Conservation (phyloP, 2,888 invertebrate genomes). For the Trichacis sp. region DNA sequence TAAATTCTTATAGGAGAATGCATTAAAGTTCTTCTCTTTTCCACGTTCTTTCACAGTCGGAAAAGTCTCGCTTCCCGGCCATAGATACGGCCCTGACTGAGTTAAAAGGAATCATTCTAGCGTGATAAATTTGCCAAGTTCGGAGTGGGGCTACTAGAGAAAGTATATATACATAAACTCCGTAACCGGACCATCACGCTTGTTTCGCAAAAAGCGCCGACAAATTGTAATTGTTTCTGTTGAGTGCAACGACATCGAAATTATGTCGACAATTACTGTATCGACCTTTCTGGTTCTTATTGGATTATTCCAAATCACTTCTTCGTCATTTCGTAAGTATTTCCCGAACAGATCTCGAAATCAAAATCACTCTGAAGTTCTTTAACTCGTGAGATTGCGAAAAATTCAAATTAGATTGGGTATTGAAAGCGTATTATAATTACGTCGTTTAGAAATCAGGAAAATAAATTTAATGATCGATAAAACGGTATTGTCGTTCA, state of each 20-base stretch:
- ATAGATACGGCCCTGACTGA: conserved; percentile 63
- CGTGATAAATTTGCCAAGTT: conserved; percentile 62
- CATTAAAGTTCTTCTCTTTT: neutral
- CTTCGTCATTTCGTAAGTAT: conserved; percentile 41
- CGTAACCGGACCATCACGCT: conserved; percentile 54
- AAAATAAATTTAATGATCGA: too few relatives aligned
- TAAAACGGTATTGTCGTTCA: too few relatives aligned
- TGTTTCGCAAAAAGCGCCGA: conserved; percentile 60
- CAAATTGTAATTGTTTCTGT: conserved; percentile 35
- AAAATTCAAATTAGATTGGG: too few relatives aligned
- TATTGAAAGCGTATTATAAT: too few relatives aligned
- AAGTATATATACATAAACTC: conserved; percentile 64
- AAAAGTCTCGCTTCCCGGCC: conserved; percentile 24
- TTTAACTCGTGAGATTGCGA: too few relatives aligned
- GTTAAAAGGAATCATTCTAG: conserved; percentile 62
- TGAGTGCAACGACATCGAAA: conserved; percentile 23
- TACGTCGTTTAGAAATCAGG: too few relatives aligned
- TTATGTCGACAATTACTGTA: conserved; percentile 22
- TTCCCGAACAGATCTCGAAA: too few relatives aligned
- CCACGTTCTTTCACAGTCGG: neutral
- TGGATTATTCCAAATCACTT: conserved; percentile 21
- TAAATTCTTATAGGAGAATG: neutral
- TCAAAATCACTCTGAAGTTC: too few relatives aligned
- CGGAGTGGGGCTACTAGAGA: conserved; percentile 60
- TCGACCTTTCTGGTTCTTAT: conserved; percentile 26